Conservation (phyloP, 2,797 vertebrate genomes). For the Erpetoichthys calabaricus region DNA sequence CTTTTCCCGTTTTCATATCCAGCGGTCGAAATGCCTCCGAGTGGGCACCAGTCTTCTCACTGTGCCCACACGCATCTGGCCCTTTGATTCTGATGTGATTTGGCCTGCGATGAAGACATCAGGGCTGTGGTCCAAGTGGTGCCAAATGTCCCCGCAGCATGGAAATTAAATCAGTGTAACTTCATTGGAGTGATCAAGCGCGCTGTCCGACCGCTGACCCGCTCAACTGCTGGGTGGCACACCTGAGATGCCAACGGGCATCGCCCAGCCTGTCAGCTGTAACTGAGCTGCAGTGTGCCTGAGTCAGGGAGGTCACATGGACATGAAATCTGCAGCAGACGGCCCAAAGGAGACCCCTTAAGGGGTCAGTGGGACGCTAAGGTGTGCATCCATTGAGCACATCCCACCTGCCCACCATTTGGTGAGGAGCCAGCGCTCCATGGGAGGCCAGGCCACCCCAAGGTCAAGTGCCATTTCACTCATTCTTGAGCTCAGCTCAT, state of each 20-base stretch:
- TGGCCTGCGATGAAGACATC: slow-evolving; percentile 65
- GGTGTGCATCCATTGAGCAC: no score
- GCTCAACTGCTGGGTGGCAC: slow-evolving; percentile 25
- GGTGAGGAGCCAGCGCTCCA: no score
- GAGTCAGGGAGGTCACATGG: no score
- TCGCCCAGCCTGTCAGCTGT: no score
- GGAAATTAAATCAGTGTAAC: slow-evolving; percentile 71
- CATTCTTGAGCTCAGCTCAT: no score
- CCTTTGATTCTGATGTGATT: slow-evolving; percentile 35
- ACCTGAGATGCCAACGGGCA: slow-evolving; percentile 30
- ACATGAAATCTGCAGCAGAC: no score
- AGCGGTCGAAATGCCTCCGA: slow-evolving; percentile 40
- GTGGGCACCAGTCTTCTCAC: slow-evolving; percentile 17
- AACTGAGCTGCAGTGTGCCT: no score
- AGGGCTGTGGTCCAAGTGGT: slow-evolving; percentile 43
- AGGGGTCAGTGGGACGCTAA: no score
- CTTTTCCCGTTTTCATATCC: background rate
- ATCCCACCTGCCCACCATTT: no score
- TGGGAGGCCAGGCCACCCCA: no score
- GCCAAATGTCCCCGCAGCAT: slow-evolving; percentile 64
- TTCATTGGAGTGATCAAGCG: slow-evolving; percentile 58
- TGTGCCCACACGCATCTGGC: slow-evolving; percentile 2
- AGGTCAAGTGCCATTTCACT: no score
- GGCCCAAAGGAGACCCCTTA: no score
- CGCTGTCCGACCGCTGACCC: slow-evolving; percentile 28